Evolutionary conservation across 2,113 vertebrate species (phyloP).

Genomic region (Ascaphus truei): DNA sequence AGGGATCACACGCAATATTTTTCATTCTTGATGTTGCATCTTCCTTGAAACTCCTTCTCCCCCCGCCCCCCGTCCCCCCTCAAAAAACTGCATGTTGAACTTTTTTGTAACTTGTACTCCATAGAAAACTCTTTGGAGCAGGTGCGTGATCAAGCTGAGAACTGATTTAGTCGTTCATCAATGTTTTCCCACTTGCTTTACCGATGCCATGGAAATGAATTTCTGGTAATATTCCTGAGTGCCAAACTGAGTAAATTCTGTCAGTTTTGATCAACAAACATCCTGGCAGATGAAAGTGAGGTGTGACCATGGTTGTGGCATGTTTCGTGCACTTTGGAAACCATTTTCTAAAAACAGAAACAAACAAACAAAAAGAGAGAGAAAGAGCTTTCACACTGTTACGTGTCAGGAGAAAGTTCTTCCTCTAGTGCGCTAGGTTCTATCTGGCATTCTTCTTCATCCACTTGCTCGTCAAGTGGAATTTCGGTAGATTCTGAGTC

Average conservation of each 20-base stretch:
- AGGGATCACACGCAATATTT: conserved; percentile 36
- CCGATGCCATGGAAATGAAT: conserved; percentile 57
- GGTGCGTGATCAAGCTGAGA: conserved; percentile 41
- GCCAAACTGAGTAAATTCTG: conserved; percentile 83
- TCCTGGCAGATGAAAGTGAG: conserved; percentile 65
- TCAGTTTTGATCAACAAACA: conserved; percentile 73
- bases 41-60: background rate
- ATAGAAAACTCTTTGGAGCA: conserved; percentile 53
- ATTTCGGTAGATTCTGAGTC: conserved; percentile 98
- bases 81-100: background rate
- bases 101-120: conserved; percentile 57
- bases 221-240: conserved; percentile 91
- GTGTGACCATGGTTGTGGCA: conserved; percentile 68
- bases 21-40: background rate
- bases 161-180: conserved; percentile 40
- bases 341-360: conserved; percentile 54
- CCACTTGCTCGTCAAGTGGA: conserved; percentile 88
- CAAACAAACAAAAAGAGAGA: conserved; percentile 21
- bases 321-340: conserved; percentile 79
- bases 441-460: conserved; percentile 72
- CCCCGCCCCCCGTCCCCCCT: no score
- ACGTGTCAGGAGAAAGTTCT: conserved; percentile 75
- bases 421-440: conserved; percentile 68
- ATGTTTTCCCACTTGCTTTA: conserved; percentile 44
- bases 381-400: conserved; percentile 62